Percentiles rank a stretch among this genome's conserved stretches.
Evolutionary conservation across 2,113 vertebrate genomes (phyloP).

Genomic region (Dipodomys merriami): DNA sequence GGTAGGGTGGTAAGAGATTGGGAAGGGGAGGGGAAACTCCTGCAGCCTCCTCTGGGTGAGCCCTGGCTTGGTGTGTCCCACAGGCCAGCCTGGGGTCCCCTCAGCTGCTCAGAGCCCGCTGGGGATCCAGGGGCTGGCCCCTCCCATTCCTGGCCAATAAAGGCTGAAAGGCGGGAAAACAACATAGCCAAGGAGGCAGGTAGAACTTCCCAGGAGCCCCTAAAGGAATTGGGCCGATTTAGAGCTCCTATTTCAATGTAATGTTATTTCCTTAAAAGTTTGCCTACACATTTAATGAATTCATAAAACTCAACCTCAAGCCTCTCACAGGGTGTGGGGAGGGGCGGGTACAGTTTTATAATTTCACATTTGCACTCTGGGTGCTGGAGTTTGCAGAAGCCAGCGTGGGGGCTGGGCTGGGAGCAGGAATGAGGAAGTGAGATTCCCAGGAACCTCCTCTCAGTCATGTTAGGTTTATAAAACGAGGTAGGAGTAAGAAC

Average conservation of each 20-base stretch:
- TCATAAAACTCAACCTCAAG: conserved; percentile 84
- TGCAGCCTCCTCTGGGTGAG: neutral
- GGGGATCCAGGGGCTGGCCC: conserved; percentile 67
- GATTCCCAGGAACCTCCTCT: no score
- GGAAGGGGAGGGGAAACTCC: neutral
- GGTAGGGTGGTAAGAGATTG: neutral
- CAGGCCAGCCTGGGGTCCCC: no score
- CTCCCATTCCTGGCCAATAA: conserved; percentile 80
- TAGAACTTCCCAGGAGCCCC: conserved; percentile 82
- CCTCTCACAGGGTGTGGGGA: conserved; percentile 78
- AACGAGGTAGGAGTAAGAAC: no score
- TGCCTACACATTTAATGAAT: conserved; percentile 85
- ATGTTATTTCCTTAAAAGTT: conserved; percentile 85
- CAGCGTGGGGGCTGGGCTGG: conserved; percentile 53
- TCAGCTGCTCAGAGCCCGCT: no score
- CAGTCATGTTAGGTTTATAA: neutral
- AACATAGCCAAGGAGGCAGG: conserved; percentile 84
- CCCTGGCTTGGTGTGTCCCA: neutral
- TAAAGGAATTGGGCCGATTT: conserved; percentile 83
- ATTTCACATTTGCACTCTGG: conserved; percentile 83
- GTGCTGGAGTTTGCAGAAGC: conserved; percentile 79
- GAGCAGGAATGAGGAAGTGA: conserved; percentile 81
- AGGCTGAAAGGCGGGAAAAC: conserved; percentile 83
- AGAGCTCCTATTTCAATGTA: conserved; percentile 84
- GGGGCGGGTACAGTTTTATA: conserved; percentile 74